Evolutionary conservation across 1,140 invertebrate genomes (phyloP).

Genomic region (Drosophila kanapiae): DNA sequence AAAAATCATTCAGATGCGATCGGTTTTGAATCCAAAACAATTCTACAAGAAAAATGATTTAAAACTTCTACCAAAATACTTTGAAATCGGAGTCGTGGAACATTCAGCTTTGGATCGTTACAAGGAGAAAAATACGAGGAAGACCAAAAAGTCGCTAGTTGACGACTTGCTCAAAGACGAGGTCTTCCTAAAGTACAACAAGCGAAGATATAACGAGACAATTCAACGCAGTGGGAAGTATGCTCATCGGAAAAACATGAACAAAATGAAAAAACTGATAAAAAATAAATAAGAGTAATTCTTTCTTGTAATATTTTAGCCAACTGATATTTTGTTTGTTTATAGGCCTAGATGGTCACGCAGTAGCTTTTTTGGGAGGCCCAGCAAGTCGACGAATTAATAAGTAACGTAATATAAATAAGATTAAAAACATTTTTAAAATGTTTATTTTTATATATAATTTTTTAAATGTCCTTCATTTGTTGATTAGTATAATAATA

Average conservation of each 20-base stretch:
- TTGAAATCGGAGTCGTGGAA: slow-evolving; percentile 93
- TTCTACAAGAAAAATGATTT: slow-evolving; percentile 98
- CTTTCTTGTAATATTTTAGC: background rate
- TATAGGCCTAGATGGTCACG: no score
- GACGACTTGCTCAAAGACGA: slow-evolving; percentile 96
- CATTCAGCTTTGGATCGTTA: slow-evolving; percentile 91
- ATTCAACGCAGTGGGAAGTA: slow-evolving; percentile 90
- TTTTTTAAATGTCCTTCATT: no score
- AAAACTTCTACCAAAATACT: slow-evolving; percentile 95
- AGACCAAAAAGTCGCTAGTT: slow-evolving; percentile 95
- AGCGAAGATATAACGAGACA: slow-evolving; percentile 93
- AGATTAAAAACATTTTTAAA: no score
- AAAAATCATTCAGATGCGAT: slow-evolving; percentile 95
- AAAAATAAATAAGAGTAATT: slow-evolving; percentile 50
- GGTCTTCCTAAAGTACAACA: slow-evolving; percentile 94
- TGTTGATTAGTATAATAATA: no score
- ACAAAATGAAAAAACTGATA: slow-evolving; percentile 82
- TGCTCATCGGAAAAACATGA: slow-evolving; percentile 66
- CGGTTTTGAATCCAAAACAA: slow-evolving; percentile 95
- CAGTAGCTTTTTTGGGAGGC: no score
- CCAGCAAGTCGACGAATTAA: no score
- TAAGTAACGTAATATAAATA: no score
- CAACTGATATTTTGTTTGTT: no score
- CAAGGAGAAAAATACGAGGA: slow-evolving; percentile 92
- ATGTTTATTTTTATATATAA: no score